Evolutionary conservation across 2,113 vertebrate genomes (phyloP).

Genomic region (Octodon degus): DNA sequence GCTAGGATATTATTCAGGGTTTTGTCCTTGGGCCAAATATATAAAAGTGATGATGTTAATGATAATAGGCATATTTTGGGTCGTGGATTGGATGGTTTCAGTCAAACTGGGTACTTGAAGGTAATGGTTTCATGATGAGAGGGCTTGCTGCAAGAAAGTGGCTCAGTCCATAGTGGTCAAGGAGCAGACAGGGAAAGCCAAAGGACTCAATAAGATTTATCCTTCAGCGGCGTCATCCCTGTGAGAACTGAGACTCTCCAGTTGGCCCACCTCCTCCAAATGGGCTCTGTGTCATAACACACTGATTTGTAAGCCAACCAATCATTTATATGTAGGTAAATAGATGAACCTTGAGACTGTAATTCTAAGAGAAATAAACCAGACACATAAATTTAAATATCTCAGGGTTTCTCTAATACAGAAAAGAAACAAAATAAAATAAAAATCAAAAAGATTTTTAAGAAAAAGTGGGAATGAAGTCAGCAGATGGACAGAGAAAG

Average conservation of each 20-base stretch:
- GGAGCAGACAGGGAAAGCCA: neutral
- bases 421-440: neutral
- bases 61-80: neutral
- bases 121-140: neutral
- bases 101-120: neutral
- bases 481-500: neutral
- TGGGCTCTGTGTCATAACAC: neutral
- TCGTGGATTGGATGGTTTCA: neutral
- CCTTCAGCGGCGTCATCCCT: too few species aligned
- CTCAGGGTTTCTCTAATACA: neutral
- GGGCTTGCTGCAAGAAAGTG: neutral
- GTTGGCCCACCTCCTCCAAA: neutral
- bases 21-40: neutral
- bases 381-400: neutral
- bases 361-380: neutral
- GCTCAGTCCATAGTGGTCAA: neutral
- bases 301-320: neutral
- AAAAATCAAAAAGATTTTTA: neutral
- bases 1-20: neutral
- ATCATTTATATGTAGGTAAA: neutral
- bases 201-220: neutral
- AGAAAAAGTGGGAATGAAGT: neutral
- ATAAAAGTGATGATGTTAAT: neutral
- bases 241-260: too few species aligned
- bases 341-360: neutral